These are phyloP conservation scores for Mus minutoides DNA, from an alignment of 2,797 vertebrate species.

Conservation along the genomic window DNA sequence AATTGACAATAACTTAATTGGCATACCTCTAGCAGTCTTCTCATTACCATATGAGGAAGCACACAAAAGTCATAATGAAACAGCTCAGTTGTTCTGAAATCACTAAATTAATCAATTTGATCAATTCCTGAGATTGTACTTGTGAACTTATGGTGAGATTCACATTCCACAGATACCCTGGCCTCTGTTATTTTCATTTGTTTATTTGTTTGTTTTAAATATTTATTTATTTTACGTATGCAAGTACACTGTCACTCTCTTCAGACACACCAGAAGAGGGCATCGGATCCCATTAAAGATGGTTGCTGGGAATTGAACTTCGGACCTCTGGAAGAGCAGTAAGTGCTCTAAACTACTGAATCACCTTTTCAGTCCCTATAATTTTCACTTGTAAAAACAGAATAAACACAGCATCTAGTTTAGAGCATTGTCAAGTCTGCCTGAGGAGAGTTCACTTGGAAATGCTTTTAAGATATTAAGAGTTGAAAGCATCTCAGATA, in stretches of 20 bases:
- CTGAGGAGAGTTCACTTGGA: background rate
- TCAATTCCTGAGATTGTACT: background rate
- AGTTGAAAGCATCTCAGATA: background rate
- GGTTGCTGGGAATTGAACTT: background rate
- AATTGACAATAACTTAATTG: background rate
- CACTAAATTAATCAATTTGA: background rate
- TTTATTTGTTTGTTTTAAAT: background rate
- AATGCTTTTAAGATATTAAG: background rate
- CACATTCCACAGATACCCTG: background rate
- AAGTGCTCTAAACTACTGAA: background rate
- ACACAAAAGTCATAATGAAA: background rate
- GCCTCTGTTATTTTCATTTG: background rate
- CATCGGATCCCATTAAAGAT: too few species aligned
- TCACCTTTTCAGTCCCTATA: background rate
- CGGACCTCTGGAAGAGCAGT: background rate
- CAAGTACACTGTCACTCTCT: too few species aligned
- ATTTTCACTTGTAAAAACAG: background rate
- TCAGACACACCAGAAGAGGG: too few species aligned
- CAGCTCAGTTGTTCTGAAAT: background rate
- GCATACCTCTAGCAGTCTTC: background rate
- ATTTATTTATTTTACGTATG: background rate
- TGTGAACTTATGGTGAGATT: background rate
- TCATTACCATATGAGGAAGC: background rate
- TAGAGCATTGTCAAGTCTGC: background rate
- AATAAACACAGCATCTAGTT: background rate